These are phyloP conservation scores for Botrylloides violaceus DNA, from an alignment of 23 tunicate species.

Conservation along the genomic window DNA sequence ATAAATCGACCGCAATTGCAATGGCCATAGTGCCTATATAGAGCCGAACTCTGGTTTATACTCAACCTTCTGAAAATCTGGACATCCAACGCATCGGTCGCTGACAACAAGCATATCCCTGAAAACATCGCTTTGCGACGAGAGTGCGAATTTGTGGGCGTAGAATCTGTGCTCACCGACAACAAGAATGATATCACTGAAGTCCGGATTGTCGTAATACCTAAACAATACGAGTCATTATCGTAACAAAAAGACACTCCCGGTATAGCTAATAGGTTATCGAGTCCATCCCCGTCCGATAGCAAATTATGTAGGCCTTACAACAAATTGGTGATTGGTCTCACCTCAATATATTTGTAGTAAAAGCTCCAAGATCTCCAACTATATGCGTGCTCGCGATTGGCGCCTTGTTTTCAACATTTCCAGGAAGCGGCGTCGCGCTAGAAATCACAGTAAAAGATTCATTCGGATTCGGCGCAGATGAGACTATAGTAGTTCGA, in stretches of 20 bases:
- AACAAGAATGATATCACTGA: constrained; percentile 76
- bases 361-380: constrained; percentile 69
- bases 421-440: constrained; percentile 20
- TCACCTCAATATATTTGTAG: constrained; percentile 63
- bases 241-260: neutral
- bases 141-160: constrained; percentile 87
- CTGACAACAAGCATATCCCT: constrained; percentile 84
- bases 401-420: constrained; percentile 14
- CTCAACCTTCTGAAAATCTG: constrained; percentile 71
- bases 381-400: constrained; percentile 73
- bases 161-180: constrained; percentile 77
- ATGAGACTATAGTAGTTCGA: neutral
- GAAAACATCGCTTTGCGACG: constrained; percentile 90
- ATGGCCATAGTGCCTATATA: too few relatives aligned
- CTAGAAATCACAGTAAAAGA: constrained; percentile 26
- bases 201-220: constrained; percentile 84
- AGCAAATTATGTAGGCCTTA: neutral
- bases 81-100: constrained; percentile 74
- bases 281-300: neutral
- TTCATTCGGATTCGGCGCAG: neutral
- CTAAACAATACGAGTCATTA: constrained; percentile 18
- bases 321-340: neutral
- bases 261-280: neutral
- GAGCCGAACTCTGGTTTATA: too few relatives aligned
- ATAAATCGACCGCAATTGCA: too few relatives aligned